Evolutionary conservation across 2,113 vertebrate genomes (phyloP).

Genomic region (Tychaedon coryphoeus): DNA sequence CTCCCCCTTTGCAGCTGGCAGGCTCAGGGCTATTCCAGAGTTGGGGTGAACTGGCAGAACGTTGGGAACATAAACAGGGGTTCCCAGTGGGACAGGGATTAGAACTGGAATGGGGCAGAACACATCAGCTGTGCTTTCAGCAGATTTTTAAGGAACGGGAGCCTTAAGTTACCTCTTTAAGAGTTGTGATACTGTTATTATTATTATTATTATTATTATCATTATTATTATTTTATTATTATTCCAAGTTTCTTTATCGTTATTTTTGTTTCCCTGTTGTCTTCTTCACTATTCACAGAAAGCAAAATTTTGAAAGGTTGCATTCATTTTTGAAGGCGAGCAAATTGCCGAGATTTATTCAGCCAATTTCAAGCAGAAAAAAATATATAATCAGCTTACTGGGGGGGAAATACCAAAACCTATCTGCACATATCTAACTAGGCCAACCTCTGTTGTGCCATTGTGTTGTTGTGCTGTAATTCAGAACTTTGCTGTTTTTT

Average conservation of each 20-base stretch:
- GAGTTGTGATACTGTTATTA: background rate
- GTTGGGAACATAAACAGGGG: background rate
- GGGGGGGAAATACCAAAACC: accelerated
- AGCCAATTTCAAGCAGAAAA: background rate
- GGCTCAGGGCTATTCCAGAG: background rate
- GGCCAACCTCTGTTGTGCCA: background rate
- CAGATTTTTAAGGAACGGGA: background rate
- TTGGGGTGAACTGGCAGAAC: background rate
- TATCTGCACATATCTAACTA: background rate
- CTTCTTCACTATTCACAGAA: background rate
- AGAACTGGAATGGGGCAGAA: background rate
- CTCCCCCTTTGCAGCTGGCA: background rate
- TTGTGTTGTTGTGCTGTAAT: background rate
- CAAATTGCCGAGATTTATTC: background rate
- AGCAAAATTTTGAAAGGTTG: background rate
- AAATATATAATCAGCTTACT: background rate
- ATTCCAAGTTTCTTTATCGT: background rate
- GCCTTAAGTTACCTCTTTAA: background rate
- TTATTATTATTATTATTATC: background rate
- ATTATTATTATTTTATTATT: background rate
- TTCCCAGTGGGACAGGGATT: background rate
- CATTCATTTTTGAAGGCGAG: background rate
- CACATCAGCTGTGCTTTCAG: background rate
- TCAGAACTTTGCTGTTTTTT: background rate
- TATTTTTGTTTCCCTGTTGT: background rate